Evolutionary conservation across 2,888 invertebrate genomes (phyloP).

Genomic region (Cryptosula pallasiana): DNA sequence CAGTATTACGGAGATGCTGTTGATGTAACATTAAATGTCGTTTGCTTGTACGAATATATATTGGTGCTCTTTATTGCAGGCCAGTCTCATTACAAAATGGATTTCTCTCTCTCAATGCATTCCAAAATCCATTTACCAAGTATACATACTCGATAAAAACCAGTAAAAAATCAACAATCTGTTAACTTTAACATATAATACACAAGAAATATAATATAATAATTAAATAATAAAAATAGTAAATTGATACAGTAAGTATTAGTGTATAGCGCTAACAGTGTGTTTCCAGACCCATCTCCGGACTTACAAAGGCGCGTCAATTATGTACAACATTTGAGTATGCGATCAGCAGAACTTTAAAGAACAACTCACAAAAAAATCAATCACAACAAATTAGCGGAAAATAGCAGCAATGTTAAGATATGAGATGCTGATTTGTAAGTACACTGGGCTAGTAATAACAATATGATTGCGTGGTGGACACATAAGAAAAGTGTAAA

Average conservation of each 20-base stretch:
- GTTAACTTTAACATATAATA: background rate
- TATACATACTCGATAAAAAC: no score
- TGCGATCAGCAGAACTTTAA: background rate
- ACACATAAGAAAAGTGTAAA: conserved; percentile 3
- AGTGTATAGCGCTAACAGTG: background rate
- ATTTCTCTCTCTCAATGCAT: no score
- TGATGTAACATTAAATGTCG: no score
- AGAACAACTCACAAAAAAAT: background rate
- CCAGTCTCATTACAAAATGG: background rate
- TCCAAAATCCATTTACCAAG: no score
- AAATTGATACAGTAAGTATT: background rate
- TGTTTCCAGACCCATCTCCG: background rate
- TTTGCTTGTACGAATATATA: background rate
- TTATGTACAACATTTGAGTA: background rate
- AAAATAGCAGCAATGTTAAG: background rate
- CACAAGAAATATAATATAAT: no score
- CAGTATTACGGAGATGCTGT: no score
- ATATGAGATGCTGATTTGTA: no score
- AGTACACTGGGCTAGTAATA: no score
- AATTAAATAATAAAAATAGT: background rate
- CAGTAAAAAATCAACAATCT: background rate
- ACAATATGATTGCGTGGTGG: conserved; percentile 9
- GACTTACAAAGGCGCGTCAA: background rate
- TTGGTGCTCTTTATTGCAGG: conserved; percentile 21
- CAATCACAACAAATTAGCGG: background rate